Base-by-base conservation (phyloP, 2,888 invertebrate genomes). In the Eurytoma californica region DNA sequence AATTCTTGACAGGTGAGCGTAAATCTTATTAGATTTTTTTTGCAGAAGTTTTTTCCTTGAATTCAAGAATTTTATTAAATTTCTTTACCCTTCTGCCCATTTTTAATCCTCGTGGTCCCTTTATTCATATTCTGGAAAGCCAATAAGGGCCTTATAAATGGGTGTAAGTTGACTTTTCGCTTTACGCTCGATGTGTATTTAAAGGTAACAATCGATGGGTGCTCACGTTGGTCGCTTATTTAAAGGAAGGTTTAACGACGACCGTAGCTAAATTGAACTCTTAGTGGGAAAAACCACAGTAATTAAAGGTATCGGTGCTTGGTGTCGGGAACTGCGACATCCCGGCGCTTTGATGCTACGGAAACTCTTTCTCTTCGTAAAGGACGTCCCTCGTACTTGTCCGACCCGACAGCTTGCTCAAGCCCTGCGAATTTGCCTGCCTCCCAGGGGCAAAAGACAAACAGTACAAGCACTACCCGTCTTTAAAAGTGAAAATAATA, bases 241-340 rank as follows among this genome's bases (percentile, higher is more conserved):
- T 57, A 70, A 65, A 49, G 74, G 77, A 75, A 84, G 84, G 78
- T 84, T 83, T 81, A 82, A 82, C 81, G 81, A 81, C 77, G 16
- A 66, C 77, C 77, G 79, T 78, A 82, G 83, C 82, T 84, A 85
- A 86, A 86, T 87, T 87, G 85, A 84, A 74, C 85, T 85, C 84
- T 86, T 84, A 85, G 83, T 78, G 80, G 84, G 84, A 84, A 86
- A 85, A 83, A 84, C 82, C 77, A 57, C 63, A 81, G 85, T 86
- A 87, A 88, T 88, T 87, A 87, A 87, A 86, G 84, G 83, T 82
- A 86, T 88, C 85, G 82, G 83, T 84, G 82, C 80, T 77, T 57
- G 60, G 72, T 79, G 82, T 79, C 80, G 60, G 73, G 55, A 76
- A 61, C 18, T 61, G 30, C 39, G 72, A 60, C 47, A 28, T 47